Evolutionary conservation across 2,888 invertebrate species (phyloP).

Genomic region (Axea sp.): DNA sequence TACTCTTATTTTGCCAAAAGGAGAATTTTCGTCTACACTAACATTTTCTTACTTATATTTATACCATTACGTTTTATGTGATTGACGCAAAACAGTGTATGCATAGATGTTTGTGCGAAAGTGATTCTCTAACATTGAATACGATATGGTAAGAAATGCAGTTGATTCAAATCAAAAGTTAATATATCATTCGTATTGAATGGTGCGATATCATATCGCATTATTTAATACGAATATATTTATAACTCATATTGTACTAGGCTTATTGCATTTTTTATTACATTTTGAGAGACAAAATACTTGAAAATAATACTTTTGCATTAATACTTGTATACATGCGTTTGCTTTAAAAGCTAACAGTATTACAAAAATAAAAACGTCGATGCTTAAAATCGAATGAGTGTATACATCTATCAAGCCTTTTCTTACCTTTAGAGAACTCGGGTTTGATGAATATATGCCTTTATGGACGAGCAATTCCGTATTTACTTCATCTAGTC

Average conservation of each 20-base stretch:
- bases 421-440: slow-evolving; percentile 15
- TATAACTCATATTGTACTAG: not conserved
- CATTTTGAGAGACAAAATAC: slow-evolving; percentile 25
- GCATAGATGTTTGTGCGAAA: too few species aligned
- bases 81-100: too few species aligned
- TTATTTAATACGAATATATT: too few species aligned
- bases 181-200: not conserved
- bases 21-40: too few species aligned
- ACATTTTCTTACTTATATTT: not conserved
- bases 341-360: slow-evolving; percentile 2
- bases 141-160: slow-evolving; percentile 30
- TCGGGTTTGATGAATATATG: slow-evolving; percentile 2
- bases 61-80: too few species aligned
- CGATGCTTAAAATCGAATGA: slow-evolving; percentile 12
- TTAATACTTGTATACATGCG: slow-evolving; percentile 28
- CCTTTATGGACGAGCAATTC: slow-evolving; percentile 10
- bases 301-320: slow-evolving; percentile 35
- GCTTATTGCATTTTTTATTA: slow-evolving; percentile 3
- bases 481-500: slow-evolving; percentile 7
- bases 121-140: slow-evolving; percentile 45
- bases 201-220: too few species aligned
- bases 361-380: slow-evolving; percentile 22
- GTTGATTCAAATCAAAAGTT: slow-evolving; percentile 6
- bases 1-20: too few species aligned
- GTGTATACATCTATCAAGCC: slow-evolving; percentile 13